phyloP scores from a whole-genome alignment of 2,797 vertebrate species.

The Mycteria americana region DNA sequence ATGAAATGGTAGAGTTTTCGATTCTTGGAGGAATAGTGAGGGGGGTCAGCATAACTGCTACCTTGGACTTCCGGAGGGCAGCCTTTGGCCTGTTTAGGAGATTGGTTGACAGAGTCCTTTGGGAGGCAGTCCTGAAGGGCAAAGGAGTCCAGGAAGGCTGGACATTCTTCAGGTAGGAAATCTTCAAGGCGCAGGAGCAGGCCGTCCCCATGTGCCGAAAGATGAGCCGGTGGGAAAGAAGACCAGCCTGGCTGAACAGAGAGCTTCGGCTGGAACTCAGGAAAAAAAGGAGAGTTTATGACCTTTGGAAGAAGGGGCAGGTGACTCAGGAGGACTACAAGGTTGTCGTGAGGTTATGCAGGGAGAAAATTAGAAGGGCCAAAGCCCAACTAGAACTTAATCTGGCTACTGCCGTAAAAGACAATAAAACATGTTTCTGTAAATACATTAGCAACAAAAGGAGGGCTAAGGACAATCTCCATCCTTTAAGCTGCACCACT shows the following conservation, averaged over 20 bases:
- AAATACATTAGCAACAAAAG: too few relatives aligned
- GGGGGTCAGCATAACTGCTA: too few relatives aligned
- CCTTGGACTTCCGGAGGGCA: too few relatives aligned
- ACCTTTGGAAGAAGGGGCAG: background rate
- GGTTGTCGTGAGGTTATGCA: background rate
- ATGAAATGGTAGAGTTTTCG: background rate
- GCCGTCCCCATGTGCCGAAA: background rate
- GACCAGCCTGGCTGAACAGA: background rate
- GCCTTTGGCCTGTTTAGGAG: too few relatives aligned
- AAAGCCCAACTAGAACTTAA: background rate
- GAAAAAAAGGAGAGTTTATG: background rate
- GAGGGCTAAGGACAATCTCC: too few relatives aligned
- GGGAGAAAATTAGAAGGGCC: background rate
- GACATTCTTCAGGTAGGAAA: too few relatives aligned
- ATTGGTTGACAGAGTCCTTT: too few relatives aligned
- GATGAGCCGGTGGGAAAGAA: background rate
- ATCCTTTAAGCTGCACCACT: background rate
- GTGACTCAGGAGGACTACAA: background rate
- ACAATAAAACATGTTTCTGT: too few relatives aligned
- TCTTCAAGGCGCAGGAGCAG: background rate
- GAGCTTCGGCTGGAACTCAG: background rate
- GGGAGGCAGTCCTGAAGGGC: too few relatives aligned
- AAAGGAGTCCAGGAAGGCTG: too few relatives aligned
- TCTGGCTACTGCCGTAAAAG: background rate
- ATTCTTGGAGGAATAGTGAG: background rate